Percentiles rank a stretch among this genome's conserved stretches.
phyloP scores from a whole-genome alignment of 2,797 vertebrate genomes.

The Pangasius djambal region DNA sequence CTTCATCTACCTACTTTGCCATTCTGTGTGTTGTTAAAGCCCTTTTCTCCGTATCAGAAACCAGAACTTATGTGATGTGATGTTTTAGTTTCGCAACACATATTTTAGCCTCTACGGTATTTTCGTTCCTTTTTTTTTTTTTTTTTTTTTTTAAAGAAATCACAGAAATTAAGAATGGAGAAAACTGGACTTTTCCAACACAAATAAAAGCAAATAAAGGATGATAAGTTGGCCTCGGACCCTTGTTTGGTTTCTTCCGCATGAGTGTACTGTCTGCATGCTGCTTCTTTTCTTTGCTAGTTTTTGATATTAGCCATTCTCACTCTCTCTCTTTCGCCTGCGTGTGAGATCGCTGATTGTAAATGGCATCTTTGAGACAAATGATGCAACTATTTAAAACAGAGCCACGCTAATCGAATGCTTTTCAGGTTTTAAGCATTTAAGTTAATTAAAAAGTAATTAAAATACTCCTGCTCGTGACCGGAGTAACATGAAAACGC shows the following conservation, averaged over 20 bases:
- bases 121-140: not conserved
- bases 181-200: conserved; percentile 42
- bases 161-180: conserved; percentile 23
- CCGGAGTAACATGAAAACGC: not conserved
- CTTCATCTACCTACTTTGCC: conserved; percentile 65
- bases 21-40: conserved; percentile 40
- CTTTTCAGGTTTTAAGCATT: not conserved
- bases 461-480: not conserved
- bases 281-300: not conserved
- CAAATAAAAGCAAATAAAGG: conserved; percentile 49
- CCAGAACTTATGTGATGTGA: not conserved
- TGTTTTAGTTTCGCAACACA: not conserved
- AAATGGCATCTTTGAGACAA: not conserved
- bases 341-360: not conserved
- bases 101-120: not conserved
- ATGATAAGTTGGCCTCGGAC: conserved; percentile 35
- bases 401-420: not conserved
- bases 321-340: not conserved
- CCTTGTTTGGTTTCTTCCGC: not conserved
- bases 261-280: not conserved
- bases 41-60: not conserved
- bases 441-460: not conserved
- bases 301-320: conserved; percentile 2
- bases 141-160: conserved; percentile 39
- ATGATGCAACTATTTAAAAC: not conserved